Base-by-base conservation (phyloP, 2,797 vertebrate genomes). In the Mareca strepera region DNA sequence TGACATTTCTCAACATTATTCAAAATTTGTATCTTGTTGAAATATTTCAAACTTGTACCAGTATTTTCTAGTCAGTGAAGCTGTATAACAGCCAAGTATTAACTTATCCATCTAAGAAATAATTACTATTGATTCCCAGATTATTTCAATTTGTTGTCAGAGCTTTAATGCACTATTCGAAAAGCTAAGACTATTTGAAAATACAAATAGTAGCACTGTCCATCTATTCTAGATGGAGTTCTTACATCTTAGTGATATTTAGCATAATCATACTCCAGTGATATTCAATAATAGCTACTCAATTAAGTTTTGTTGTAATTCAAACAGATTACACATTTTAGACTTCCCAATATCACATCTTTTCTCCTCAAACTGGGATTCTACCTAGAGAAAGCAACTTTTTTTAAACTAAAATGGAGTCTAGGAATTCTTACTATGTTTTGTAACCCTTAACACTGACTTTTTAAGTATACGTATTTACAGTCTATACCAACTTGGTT, bases 311-410 rank as follows among this genome's bases (percentile, higher is more conserved):
- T 67, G 35, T 35, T 90, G n/a, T 56, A 29, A 64, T 22, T 6
- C 12, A 70, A 66, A 83, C 33, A 77, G 29, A 83, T 63, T 46
- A 80, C 12, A 35, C 5, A 82, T 39, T 56, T 77, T 14, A 31
- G 17, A 60, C 9, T 78, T 68, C 37, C 16, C 56, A 60, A 1
- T 26, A 93, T 26, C 53, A 78, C 7, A 33, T 69, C 16, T 44
- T 58, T 7, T 23, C 26, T 2, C 3, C 22, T 31, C 22, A 48
- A 75, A 63, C 0, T 14, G 15, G 23, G 35, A 33, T 8, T 4
- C 5, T 25, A 59, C 21, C 29, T 63, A 67, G 1, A 66, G 44
- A 70, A 77, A 86, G 8, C 33, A 77, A n/a, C 7, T 44, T 39
- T 39, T 13, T 39, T 82, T 6, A 63, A 41, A 11, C 14, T 75